A percentile compares a stretch with the other conserved stretches of the same genome.
phyloP scores from a whole-genome alignment of 2,888 invertebrate species.

The Acanthosepion lycidas region DNA sequence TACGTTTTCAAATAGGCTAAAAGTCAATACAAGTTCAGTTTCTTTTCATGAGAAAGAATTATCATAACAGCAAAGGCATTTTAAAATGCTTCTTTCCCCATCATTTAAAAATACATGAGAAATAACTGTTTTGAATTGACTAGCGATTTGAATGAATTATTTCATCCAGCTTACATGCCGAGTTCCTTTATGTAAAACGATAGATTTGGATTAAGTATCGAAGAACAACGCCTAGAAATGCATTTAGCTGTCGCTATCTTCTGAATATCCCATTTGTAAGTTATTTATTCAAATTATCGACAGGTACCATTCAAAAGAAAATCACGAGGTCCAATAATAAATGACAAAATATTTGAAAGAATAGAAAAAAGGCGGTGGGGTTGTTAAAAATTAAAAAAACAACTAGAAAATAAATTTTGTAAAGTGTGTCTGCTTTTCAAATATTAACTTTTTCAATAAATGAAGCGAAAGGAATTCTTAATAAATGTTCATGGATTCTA shows the following conservation, averaged over 20 bases:
- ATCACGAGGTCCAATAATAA: not conserved
- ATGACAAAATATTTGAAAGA: not conserved
- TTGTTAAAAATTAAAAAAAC: not conserved
- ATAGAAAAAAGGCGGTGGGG: not conserved
- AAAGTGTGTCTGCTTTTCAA: not conserved
- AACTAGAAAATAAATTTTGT: not conserved
- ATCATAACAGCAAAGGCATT: not conserved
- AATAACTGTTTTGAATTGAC: not conserved
- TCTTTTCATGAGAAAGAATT: not conserved
- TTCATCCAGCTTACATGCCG: not conserved
- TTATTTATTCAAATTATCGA: conserved; percentile 21
- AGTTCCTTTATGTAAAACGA: not conserved
- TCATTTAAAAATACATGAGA: not conserved
- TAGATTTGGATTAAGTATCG: not conserved
- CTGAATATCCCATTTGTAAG: not conserved
- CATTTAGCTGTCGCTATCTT: not conserved
- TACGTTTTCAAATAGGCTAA: no score
- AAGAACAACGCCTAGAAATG: not conserved
- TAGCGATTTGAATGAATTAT: not conserved
- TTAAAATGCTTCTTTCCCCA: not conserved
- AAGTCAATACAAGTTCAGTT: no score
- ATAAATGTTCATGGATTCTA: not conserved
- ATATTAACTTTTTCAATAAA: not conserved
- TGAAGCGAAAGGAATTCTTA: not conserved
- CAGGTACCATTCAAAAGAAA: not conserved